A percentile compares a stretch with the other conserved stretches of the same genome.
phyloP scores from a whole-genome alignment of 2,797 vertebrate genomes.

The Manis pentadactyla region DNA sequence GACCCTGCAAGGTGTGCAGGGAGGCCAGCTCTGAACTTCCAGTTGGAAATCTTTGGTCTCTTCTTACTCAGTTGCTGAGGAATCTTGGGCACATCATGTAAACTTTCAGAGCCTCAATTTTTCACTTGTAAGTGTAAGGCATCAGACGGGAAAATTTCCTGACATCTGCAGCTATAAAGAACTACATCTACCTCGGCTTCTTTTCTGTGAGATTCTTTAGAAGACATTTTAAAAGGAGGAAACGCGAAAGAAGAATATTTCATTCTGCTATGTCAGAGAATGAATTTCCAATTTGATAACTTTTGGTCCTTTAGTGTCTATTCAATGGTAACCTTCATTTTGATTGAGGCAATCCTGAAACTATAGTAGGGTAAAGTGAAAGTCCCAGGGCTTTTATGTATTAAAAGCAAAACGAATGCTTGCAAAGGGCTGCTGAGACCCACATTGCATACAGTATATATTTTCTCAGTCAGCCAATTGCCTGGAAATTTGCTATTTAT shows the following conservation, averaged over 20 bases:
- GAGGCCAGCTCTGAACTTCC: not conserved
- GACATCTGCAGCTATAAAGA: not conserved
- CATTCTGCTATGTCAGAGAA: not conserved
- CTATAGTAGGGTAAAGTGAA: not conserved
- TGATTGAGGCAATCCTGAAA: not conserved
- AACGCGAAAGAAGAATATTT: not conserved
- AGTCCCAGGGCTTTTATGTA: not conserved
- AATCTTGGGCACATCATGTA: not conserved
- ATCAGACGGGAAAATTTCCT: not conserved
- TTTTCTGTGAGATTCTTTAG: not conserved
- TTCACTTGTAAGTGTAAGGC: not conserved
- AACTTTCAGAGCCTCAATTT: not conserved
- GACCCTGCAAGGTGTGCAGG: not conserved
- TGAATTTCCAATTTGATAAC: slow-evolving; percentile 26
- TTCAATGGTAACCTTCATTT: slow-evolving; percentile 29
- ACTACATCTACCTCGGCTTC: not conserved
- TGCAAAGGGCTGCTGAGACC: slow-evolving; percentile 40
- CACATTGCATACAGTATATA: not conserved
- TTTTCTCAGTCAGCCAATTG: slow-evolving; percentile 9
- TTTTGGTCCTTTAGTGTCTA: not conserved
- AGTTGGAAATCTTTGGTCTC: not conserved
- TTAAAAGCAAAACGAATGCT: slow-evolving; percentile 35
- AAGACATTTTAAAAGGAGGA: not conserved
- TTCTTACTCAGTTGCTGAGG: not conserved
- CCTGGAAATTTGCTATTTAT: slow-evolving; percentile 64